Conservation (phyloP, 2,888 invertebrate genomes). For the Ischnura elegans region DNA sequence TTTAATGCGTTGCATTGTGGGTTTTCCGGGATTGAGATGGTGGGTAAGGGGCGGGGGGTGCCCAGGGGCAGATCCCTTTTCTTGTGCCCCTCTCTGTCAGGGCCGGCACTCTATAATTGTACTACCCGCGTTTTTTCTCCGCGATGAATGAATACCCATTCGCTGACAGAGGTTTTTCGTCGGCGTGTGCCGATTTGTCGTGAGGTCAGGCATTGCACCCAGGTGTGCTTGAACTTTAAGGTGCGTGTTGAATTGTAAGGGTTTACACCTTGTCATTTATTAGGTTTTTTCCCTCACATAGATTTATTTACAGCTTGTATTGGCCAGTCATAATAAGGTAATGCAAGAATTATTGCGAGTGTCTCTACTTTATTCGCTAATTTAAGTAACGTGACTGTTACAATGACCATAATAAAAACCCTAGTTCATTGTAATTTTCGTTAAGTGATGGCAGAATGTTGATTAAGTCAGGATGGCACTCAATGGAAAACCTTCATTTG, state of each 20-base stretch:
- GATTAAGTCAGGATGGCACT: too few species aligned
- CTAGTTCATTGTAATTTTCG: too few species aligned
- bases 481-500: too few species aligned
- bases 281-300: neutral
- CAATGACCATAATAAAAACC: too few species aligned
- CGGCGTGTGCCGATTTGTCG: neutral
- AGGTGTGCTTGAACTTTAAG: neutral
- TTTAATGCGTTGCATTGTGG: slow-evolving; percentile 19
- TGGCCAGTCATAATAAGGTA: too few species aligned
- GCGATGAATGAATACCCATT: neutral
- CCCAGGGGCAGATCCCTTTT: neutral
- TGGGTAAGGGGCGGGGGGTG: neutral
- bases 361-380: too few species aligned
- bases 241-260: neutral
- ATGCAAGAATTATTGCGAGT: too few species aligned
- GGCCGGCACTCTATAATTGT: neutral
- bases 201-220: neutral
- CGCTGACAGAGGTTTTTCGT: neutral
- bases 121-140: neutral
- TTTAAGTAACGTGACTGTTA: too few species aligned
- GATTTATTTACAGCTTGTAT: too few species aligned
- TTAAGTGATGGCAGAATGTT: too few species aligned
- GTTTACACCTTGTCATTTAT: neutral
- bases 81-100: neutral
- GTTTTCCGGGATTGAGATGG: neutral